Base-by-base conservation (phyloP, 2,888 invertebrate genomes). In the Kryphioiulus occultus region DNA sequence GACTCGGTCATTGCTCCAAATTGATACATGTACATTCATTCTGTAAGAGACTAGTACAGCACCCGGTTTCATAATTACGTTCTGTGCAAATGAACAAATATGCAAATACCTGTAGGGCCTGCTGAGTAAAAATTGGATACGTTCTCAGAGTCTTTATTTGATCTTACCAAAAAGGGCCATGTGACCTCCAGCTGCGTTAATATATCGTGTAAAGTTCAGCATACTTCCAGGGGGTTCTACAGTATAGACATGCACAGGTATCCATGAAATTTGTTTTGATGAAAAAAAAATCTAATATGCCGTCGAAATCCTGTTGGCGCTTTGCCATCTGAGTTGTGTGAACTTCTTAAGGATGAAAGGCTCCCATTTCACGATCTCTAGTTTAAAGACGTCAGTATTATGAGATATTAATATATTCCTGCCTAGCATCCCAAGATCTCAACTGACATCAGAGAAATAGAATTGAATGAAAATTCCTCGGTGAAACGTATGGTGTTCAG, bases 1-100 rank as follows among this genome's bases (percentile, higher is more conserved):
- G 78, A 78, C 78, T 78, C 78, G 78, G 78, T 78, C 78, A 78
- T 78, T 78, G 78, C 78, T 78, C 30, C 30, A 30, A 78, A 30
- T 78, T 9, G 0, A 53, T 1, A 53, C n/a, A n/a, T 17, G 53
- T n/a, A n/a, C 53, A 53, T 53, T 53, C 53, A n/a, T 53, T 12
- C 12, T 53, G 26, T 15, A 15, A 78, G 26, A 15, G 22, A 68
- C 7, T 26, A 10, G 9, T 68, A 68, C 68, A 22, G 3, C 47
- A n/a, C 53, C 53, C 17, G 30, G 30, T 26, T 30, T 26, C 78
- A 78, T 78, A 30, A 78, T 78, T 22, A 78, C 78, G 78, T 78
- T 78, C 30, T 78, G 78, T 22, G 26, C 78, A 78, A 78, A 78
- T 78, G 78, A 78, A 78, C 78, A 68, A 26, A 78, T 15, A 78